Base-by-base conservation (phyloP, 2,797 vertebrate genomes). In the Danio jaintianensis region DNA sequence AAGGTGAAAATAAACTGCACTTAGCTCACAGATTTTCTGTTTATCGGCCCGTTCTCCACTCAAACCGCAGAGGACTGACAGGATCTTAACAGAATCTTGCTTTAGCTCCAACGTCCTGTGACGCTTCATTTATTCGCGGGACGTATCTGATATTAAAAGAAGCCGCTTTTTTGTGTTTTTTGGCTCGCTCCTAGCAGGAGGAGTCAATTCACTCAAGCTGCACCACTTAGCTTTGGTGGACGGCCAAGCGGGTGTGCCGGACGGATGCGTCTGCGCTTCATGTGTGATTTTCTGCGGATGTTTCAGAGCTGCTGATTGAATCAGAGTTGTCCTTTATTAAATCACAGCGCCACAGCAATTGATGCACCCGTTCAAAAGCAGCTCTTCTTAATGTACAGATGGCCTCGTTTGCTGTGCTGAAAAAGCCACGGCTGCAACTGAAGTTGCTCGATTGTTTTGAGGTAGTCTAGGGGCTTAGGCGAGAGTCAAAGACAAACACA, bases 1-100 rank as follows among this genome's bases (percentile, higher is more conserved):
- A 87, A 86, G 82, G 83, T 75, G 82, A 87, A 83, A 86, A 86
- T 86, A 87, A 89, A 90, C 82, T 84, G 83, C 82, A 80, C 58
- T 87, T 79, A 63, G 70, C 82, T 83, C 83, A 48, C 36, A 84
- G 72, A 74, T 82, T 83, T 47, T 52, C 82, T 80, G 85, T 76
- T 86, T 86, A 86, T 88, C 85, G 78, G 75, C 79, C 72, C 53
- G 61, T 70, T 66, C 75, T 64, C 42, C 4, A 36, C 69, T 75
- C 38, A 76, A 81, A 82, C 48, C 42, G 18, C 73, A 74, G 64
- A 36, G 61, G 50, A 36, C 67, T 58, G 75, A 77, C 56, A 69
- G 67, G 71, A 83, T 81, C 78, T 70, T 69, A 64, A 79, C 67
- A 38, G 55, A 72, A 63, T 78, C 76, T 73, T 78, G 67, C 75